phyloP scores from a whole-genome alignment of 2,888 invertebrate species.

The Caenorhabditis zanzibari region DNA sequence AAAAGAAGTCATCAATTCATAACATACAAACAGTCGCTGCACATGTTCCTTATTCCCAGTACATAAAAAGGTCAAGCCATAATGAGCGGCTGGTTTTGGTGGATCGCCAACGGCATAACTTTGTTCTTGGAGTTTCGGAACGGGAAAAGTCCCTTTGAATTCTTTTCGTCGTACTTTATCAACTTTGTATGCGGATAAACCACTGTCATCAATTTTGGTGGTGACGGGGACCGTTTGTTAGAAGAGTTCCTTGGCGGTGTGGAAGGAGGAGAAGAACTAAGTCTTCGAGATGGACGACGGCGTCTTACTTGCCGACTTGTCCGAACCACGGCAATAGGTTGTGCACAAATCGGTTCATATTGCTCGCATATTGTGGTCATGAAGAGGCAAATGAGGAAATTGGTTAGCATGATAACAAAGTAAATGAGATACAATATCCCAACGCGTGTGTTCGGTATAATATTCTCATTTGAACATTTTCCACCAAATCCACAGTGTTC shows the following conservation, averaged over 20 bases:
- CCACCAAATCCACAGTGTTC: conserved; percentile 27
- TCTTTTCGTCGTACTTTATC: conserved; percentile 22
- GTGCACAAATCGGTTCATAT: background rate
- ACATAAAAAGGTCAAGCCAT: background rate
- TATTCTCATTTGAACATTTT: conserved; percentile 2
- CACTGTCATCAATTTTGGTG: conserved; percentile 19
- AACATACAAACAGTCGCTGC: conserved; percentile 8
- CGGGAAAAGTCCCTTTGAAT: conserved; percentile 1
- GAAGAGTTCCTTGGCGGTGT: background rate
- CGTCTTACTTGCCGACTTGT: background rate
- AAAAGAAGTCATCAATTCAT: background rate
- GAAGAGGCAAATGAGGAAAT: conserved; percentile 22
- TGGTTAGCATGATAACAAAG: conserved; percentile 5
- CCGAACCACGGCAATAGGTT: background rate
- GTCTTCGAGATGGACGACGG: background rate
- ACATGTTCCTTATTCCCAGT: background rate
- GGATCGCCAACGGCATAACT: conserved; percentile 9
- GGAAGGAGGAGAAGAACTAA: background rate
- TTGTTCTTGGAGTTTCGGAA: conserved; percentile 26
- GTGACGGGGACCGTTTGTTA: conserved; percentile 33
- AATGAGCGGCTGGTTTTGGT: background rate
- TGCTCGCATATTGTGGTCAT: conserved; percentile 1
- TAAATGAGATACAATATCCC: conserved; percentile 21
- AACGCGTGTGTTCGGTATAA: conserved; percentile 4
- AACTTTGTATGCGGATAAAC: background rate